Evolutionary conservation across 2,888 invertebrate species (phyloP), one percentile per base, ranked within the genome.

Genomic region (Gymnoscelis rufifasciata): DNA sequence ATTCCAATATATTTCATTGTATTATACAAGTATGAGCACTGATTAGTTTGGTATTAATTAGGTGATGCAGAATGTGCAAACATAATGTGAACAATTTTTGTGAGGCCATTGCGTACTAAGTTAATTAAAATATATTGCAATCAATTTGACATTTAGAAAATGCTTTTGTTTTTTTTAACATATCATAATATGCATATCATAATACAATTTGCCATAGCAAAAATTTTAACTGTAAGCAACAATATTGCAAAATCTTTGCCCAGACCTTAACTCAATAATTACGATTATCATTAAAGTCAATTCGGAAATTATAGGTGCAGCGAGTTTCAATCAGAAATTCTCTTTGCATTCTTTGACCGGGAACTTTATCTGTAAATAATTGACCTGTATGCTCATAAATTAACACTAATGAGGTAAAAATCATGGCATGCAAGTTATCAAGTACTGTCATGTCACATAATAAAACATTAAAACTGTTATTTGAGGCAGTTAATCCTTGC

Each of bases 351-450:
- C 80, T 62, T 81, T 66, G 62, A 66, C 64, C 60, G 62, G 66
- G 69, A 69, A 74, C 73, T 67, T 81, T 71, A 75, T 76, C 78
- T 75, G 74, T 79, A 72, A 68, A 76, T 75, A 70, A 78, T 73
- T 78, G 74, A 72, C 68, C 71, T 52, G 71, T 68, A 70, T 61
- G 67, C 64, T 70, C 74, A 74, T 81, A 83, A 81, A 80, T 80
- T 78, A 78, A 79, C 38, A 65, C 74, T 80, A 82, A 83, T 80
- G 77, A 80, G 71, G 68, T 67, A 71, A 81, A 77, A 80, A 74
- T 74, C 71, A 75, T 73, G 71, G 62, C 69, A 67, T 30, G 42
- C 35, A 10, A 50, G 45, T 50, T 45, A 50, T 50, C 45, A 50
- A 46, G 38, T 59, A 57, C 59, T 57, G 59, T 43, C 60, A 59